Percentiles rank a stretch among this genome's conserved stretches.
These are phyloP conservation scores for Sinohyriopsis cumingii DNA, from an alignment of 2,888 invertebrate genomes.

Conservation along the genomic window DNA sequence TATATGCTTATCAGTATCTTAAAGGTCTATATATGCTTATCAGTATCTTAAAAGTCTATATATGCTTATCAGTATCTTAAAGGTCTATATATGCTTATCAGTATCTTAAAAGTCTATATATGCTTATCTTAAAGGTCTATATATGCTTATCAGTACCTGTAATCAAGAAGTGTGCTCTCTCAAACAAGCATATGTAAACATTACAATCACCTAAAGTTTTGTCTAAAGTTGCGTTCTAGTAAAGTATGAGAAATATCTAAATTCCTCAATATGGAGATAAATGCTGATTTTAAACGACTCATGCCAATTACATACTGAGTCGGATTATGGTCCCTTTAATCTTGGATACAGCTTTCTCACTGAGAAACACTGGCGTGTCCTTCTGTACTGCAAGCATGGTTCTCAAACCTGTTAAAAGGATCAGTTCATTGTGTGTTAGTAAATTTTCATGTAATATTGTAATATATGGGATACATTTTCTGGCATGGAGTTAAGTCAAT, in stretches of 20 bases:
- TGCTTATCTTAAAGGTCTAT: neutral
- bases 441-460: neutral
- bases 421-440: constrained; percentile 32
- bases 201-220: too few relatives aligned
- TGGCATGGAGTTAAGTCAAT: too few relatives aligned
- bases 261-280: neutral
- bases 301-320: constrained; percentile 76
- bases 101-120: too few relatives aligned
- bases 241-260: too few relatives aligned
- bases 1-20: too few relatives aligned
- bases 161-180: too few relatives aligned
- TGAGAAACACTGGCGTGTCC: constrained; percentile 87
- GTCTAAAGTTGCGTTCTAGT: too few relatives aligned
- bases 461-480: neutral
- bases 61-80: too few relatives aligned
- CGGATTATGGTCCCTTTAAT: constrained; percentile 89
- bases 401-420: constrained; percentile 78
- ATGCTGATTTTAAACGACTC: neutral
- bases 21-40: too few relatives aligned
- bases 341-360: constrained; percentile 87
- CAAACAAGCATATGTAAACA: too few relatives aligned
- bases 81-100: neutral
- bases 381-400: constrained; percentile 86
- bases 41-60: constrained; percentile 1
- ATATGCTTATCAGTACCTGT: too few relatives aligned